Percentiles rank a stretch among this genome's conserved stretches.
Conservation (phyloP, 2,888 invertebrate species). For the Apoderus coryli region DNA sequence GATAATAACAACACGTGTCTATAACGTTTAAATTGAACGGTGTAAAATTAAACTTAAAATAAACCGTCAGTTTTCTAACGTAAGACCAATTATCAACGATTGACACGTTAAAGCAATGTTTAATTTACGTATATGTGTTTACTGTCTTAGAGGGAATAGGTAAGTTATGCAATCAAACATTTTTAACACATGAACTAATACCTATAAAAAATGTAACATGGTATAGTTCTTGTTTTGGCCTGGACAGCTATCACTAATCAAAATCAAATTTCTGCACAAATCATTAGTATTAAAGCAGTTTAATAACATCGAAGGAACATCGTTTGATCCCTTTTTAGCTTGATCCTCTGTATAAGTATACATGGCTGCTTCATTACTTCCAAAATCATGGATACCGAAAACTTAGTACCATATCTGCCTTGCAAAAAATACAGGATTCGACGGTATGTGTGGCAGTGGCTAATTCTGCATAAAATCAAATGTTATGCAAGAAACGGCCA, state of each 20-base stretch:
- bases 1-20: too few relatives aligned
- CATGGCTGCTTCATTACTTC: constrained; percentile 13
- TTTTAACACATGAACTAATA: constrained; percentile 11
- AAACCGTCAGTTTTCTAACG: too few relatives aligned
- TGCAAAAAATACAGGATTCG: constrained; percentile 14
- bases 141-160: constrained; percentile 13
- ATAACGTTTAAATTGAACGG: too few relatives aligned
- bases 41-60: too few relatives aligned
- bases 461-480: constrained; percentile 17
- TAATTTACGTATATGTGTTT: too few relatives aligned
- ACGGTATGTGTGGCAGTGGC: constrained; percentile 13
- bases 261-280: constrained; percentile 10
- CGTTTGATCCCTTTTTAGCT: constrained; percentile 14
- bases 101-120: too few relatives aligned
- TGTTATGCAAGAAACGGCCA: constrained; percentile 2
- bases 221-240: constrained; percentile 15
- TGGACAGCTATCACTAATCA: constrained; percentile 14
- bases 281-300: too few relatives aligned
- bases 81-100: too few relatives aligned
- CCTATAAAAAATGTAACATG: constrained; percentile 11
- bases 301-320: constrained; percentile 14
- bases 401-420: constrained; percentile 16
- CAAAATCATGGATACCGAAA: constrained; percentile 16
- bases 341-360: constrained; percentile 12
- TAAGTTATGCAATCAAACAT: constrained; percentile 12